Evolutionary conservation across 2,888 invertebrate genomes (phyloP).

Genomic region (Deroplatys truncata): DNA sequence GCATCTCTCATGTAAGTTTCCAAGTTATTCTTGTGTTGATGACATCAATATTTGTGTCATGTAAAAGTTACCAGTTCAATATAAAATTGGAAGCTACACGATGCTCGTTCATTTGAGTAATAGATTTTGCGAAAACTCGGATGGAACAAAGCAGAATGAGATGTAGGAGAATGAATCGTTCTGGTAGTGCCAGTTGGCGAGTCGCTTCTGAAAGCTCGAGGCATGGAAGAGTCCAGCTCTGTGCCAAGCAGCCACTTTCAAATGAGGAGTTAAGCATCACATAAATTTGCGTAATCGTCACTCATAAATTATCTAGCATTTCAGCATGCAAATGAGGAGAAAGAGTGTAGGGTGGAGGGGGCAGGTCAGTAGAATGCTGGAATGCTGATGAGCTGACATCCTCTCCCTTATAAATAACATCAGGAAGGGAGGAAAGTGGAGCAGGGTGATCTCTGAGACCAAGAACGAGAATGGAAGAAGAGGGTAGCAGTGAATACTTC

Average conservation of each 20-base stretch:
- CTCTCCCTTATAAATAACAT: slow-evolving; percentile 4
- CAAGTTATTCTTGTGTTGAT: no score
- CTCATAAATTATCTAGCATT: slow-evolving; percentile 7
- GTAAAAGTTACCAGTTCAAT: no score
- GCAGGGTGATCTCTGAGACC: neutral
- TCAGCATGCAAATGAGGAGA: neutral
- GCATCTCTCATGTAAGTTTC: no score
- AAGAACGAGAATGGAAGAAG: neutral
- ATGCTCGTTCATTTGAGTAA: no score
- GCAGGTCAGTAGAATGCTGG: neutral
- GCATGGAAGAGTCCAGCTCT: neutral
- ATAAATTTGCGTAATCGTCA: slow-evolving; percentile 2
- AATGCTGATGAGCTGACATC: neutral
- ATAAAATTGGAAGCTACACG: no score
- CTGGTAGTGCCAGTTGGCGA: no score
- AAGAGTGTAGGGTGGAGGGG: neutral
- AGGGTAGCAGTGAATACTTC: neutral
- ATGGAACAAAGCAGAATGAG: no score
- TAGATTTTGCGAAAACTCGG: no score
- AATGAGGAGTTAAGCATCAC: slow-evolving; percentile 2
- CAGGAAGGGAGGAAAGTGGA: neutral
- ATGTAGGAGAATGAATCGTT: no score
- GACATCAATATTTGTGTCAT: no score
- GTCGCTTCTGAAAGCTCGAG: neutral
- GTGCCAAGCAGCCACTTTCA: neutral